A percentile compares a stretch with the other conserved stretches of the same genome.
Conservation (phyloP, 92 coral and sea anemone species). For the Paramuricea clavata region DNA sequence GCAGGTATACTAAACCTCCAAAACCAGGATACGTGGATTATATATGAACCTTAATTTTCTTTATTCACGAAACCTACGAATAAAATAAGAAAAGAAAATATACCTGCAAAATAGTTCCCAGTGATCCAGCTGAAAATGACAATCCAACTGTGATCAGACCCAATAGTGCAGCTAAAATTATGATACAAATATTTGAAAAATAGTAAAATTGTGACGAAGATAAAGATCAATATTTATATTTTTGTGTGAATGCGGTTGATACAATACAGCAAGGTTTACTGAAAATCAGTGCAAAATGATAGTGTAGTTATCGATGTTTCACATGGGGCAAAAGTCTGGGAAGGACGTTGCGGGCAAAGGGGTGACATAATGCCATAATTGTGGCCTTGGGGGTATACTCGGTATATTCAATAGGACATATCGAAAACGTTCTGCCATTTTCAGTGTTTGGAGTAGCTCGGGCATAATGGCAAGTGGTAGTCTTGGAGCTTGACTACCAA, state of each 20-base stretch:
- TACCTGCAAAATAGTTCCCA: conserved; percentile 93
- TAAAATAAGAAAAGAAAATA: not conserved
- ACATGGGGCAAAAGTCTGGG: too few relatives aligned
- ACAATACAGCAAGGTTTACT: too few relatives aligned
- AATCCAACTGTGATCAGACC: conserved; percentile 85
- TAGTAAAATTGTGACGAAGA: not conserved
- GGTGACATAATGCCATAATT: too few relatives aligned
- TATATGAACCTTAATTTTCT: too few relatives aligned
- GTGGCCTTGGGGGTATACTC: not conserved
- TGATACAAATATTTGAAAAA: not conserved
- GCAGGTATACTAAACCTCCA: too few relatives aligned
- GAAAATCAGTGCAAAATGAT: too few relatives aligned
- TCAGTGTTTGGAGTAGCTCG: not conserved
- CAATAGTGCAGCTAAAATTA: conserved; percentile 77
- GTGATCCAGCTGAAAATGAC: conserved; percentile 91
- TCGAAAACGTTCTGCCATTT: not conserved
- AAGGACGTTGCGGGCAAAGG: too few relatives aligned
- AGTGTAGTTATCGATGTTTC: too few relatives aligned
- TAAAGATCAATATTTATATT: too few relatives aligned
- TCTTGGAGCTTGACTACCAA: not conserved
- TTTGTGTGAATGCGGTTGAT: too few relatives aligned
- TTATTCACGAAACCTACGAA: not conserved
- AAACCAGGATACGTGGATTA: too few relatives aligned
- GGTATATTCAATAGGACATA: not conserved
- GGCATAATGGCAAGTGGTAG: too few relatives aligned